Percentiles rank a stretch among this genome's conserved stretches.
Conservation (phyloP, 2,888 invertebrate genomes). For the Carabus problematicus region DNA sequence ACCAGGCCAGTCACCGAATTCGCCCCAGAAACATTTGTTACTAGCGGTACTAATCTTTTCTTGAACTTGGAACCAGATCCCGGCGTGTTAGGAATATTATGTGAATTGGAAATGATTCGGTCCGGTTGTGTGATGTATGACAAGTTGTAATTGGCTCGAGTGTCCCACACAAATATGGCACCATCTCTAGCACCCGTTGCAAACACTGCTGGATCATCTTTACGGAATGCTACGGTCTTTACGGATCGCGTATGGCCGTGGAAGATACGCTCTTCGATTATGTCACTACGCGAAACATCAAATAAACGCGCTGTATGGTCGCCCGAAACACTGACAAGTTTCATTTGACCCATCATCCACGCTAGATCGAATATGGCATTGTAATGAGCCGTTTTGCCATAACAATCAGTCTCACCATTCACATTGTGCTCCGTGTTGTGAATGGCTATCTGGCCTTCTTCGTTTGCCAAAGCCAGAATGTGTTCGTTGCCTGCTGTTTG, state of each 20-base stretch:
- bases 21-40: conserved; percentile 60
- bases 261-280: conserved; percentile 66
- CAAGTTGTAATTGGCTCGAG: conserved; percentile 62
- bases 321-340: conserved; percentile 83
- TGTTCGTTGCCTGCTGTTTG: conserved; percentile 70
- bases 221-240: conserved; percentile 79
- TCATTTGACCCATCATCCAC: conserved; percentile 81
- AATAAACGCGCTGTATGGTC: conserved; percentile 85
- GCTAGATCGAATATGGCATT: conserved; percentile 91
- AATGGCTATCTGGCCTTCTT: conserved; percentile 78
- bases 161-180: conserved; percentile 86
- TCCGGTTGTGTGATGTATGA: conserved; percentile 67
- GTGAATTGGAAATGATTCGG: conserved; percentile 74
- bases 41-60: conserved; percentile 46
- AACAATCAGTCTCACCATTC: conserved; percentile 42
- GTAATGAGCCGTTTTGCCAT: conserved; percentile 72
- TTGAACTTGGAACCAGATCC: conserved; percentile 61
- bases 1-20: conserved; percentile 83
- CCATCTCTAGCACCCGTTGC: conserved; percentile 91
- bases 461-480: conserved; percentile 82
- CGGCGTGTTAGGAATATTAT: conserved; percentile 64
- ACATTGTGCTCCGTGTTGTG: conserved; percentile 58
- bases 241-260: conserved; percentile 82
- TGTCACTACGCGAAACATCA: conserved; percentile 66
- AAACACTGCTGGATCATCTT: conserved; percentile 75